Evolutionary conservation across 2,888 invertebrate species (phyloP), one percentile per base, ranked within the genome.

Genomic region (Trichopoda pennipes): DNA sequence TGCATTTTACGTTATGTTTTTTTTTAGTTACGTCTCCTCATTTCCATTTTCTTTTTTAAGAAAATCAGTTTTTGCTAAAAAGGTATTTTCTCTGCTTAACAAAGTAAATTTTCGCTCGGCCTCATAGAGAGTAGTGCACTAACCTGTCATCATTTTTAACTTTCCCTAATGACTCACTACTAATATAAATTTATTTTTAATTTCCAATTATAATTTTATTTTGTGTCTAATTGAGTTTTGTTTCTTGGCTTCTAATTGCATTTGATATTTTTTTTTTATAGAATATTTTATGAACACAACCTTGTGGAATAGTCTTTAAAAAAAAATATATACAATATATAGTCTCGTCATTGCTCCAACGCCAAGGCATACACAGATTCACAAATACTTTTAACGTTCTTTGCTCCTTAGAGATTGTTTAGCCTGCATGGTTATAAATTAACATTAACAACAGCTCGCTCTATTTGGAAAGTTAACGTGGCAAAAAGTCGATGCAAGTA

Each of bases 261-360:
- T 89, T 89, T 88, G 90, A 90, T 89, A 88, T 88, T 87, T 88
- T 86, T 88, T 88, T 87, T 88, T 86, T 88, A 85, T 85, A 85
- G 51, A 7, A 1, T 58, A 42, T 49, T 68, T 60, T 60, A 32
- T 60, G 6, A 58, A 38, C 66, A 23, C 73, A 74, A 58, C n/a
- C 56, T 47, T 47, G 35, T 70, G 49, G 47, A 47, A 47, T 21
- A 32, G 63, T 55, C 10, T 35, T 38, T 55, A 17, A 14, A 47
- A 73, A 51, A 44, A 38, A 12, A 44, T 63, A 47, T n/a, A n/a
- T n/a, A n/a, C n/a, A n/a, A n/a, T n/a, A n/a, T n/a, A 60, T 32
- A 76, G 60, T 16, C 58, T 68, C 75, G n/a, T 68, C 58, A 68
- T 32, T 6, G 32, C 55, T 35, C 0, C 16, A 12, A 35, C 10